A percentile compares a stretch with the other conserved stretches of the same genome.
These are phyloP conservation scores for Drosophila ananassae DNA, from an alignment of 1,140 invertebrate genomes.

Conservation along the genomic window DNA sequence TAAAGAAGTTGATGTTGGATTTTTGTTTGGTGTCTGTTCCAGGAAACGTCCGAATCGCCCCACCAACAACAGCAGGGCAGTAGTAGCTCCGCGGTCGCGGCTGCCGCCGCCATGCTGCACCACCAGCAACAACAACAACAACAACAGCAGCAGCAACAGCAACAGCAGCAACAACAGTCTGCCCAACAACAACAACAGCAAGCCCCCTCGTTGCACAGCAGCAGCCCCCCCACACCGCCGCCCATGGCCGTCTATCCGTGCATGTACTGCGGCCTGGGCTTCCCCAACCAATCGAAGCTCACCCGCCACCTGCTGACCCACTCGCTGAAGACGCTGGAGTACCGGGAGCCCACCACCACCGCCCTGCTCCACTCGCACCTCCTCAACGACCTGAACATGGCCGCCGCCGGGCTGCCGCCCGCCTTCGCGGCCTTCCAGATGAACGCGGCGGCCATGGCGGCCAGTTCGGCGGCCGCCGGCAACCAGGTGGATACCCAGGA, in stretches of 20 bases:
- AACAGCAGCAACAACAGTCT: neutral
- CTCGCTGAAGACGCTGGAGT: constrained; percentile 93
- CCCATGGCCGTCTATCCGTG: constrained; percentile 88
- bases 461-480: constrained; percentile 78
- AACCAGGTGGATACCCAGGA: constrained; percentile 84
- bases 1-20: constrained; percentile 95
- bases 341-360: constrained; percentile 87
- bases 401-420: constrained; percentile 68
- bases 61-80: constrained; percentile 81
- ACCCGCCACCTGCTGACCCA: constrained; percentile 94
- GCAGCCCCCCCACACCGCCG: constrained; percentile 44
- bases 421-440: constrained; percentile 83
- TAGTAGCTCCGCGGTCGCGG: constrained; percentile 50
- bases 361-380: constrained; percentile 85
- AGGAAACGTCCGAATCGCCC: constrained; percentile 91
- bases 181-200: neutral
- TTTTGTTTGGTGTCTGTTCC: constrained; percentile 96
- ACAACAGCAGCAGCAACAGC: constrained; percentile 30
- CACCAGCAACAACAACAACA: constrained; percentile 43
- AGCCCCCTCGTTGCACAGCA: constrained; percentile 21
- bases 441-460: constrained; percentile 82
- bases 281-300: constrained; percentile 94
- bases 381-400: constrained; percentile 84
- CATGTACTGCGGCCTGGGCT: constrained; percentile 94
- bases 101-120: constrained; percentile 54